These are phyloP conservation scores for Dioctria rufipes DNA, from an alignment of 2,888 invertebrate genomes.

Conservation along the genomic window DNA sequence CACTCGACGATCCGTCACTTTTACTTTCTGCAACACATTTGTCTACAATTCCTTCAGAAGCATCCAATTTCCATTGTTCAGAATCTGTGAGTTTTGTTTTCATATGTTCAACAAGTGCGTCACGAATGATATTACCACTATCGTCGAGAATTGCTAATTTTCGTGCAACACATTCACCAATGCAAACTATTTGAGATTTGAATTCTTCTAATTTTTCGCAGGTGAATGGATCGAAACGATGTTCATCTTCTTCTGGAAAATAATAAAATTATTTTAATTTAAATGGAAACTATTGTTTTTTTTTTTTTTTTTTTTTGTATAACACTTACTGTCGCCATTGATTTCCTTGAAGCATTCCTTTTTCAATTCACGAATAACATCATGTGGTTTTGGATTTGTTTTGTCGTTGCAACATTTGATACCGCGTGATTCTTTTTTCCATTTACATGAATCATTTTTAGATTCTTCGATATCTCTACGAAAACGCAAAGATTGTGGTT, in stretches of 20 bases:
- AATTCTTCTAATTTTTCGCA: slow-evolving; percentile 61
- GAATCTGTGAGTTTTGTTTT: slow-evolving; percentile 57
- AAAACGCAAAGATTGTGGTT: slow-evolving; percentile 50
- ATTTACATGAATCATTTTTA: slow-evolving; percentile 55
- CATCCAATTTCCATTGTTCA: slow-evolving; percentile 60
- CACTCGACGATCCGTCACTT: background rate
- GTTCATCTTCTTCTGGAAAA: slow-evolving; percentile 57
- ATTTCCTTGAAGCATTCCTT: slow-evolving; percentile 61
- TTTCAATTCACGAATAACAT: slow-evolving; percentile 57
- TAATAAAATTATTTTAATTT: background rate
- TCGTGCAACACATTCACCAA: slow-evolving; percentile 62
- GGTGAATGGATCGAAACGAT: slow-evolving; percentile 62
- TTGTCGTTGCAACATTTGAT: slow-evolving; percentile 62
- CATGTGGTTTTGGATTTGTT: slow-evolving; percentile 56
- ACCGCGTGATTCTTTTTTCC: slow-evolving; percentile 55
- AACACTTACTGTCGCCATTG: slow-evolving; percentile 59
- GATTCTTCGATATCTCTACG: slow-evolving; percentile 59
- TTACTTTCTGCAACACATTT: slow-evolving; percentile 35
- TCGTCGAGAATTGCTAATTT: slow-evolving; percentile 60
- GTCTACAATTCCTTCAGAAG: slow-evolving; percentile 54
- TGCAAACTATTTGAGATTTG: slow-evolving; percentile 62
- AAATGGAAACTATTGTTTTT: background rate
- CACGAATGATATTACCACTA: slow-evolving; percentile 61
- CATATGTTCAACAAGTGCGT: slow-evolving; percentile 58
- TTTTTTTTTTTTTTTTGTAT: background rate